Evolutionary conservation across 2,113 vertebrate genomes (phyloP).

Genomic region (Corvus moneduloides): DNA sequence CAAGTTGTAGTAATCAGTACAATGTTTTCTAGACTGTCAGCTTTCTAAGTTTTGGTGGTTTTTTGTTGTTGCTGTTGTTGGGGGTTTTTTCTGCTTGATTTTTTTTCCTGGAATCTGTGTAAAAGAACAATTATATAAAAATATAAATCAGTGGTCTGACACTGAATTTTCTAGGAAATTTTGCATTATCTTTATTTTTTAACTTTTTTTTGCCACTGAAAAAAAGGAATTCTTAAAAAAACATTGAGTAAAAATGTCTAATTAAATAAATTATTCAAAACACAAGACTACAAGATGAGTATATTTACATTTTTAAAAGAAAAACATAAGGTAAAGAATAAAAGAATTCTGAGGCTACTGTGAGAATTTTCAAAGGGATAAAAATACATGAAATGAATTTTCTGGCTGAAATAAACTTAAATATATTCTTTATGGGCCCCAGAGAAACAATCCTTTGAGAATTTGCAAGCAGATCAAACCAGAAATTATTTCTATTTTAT

Average conservation of each 20-base stretch:
- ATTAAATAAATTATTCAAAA: neutral
- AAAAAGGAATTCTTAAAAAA: neutral
- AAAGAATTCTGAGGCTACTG: neutral
- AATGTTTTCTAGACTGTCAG: neutral
- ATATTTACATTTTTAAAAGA: neutral
- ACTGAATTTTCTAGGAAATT: neutral
- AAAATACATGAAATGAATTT: neutral
- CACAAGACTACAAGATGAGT: neutral
- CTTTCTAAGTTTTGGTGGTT: neutral
- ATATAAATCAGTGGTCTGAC: neutral
- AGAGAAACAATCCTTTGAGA: neutral
- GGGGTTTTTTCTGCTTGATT: neutral
- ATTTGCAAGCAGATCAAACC: neutral
- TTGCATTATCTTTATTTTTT: neutral
- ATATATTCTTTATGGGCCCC: neutral
- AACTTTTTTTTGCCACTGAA: neutral
- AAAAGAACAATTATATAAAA: neutral
- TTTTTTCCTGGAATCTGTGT: neutral
- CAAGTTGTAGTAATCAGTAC: neutral
- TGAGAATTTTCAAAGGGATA: neutral
- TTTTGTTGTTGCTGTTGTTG: neutral
- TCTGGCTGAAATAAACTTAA: neutral
- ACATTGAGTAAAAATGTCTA: neutral
- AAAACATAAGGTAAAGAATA: neutral
- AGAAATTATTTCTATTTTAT: neutral